Percentiles rank a stretch among this genome's conserved stretches.
Conservation (phyloP, 1,140 invertebrate genomes). For the Orius insidiosus region DNA sequence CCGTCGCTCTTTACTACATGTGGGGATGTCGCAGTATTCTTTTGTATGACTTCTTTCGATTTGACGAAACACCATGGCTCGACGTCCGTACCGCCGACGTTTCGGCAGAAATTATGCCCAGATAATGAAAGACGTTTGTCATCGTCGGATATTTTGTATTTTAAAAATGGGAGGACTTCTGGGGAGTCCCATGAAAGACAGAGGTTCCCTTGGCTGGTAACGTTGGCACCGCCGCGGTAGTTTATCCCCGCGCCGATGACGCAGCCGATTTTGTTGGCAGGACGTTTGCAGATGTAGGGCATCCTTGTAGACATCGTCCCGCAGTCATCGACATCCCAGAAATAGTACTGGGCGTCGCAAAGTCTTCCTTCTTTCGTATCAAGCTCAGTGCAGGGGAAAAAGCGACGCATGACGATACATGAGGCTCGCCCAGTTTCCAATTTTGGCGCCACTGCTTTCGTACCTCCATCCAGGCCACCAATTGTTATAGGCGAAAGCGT, state of each 20-base stretch:
- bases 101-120: slow-evolving; percentile 36
- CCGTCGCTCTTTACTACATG: slow-evolving; percentile 23
- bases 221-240: slow-evolving; percentile 33
- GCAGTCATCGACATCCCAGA: slow-evolving; percentile 35
- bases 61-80: slow-evolving; percentile 37
- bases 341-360: slow-evolving; percentile 32
- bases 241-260: slow-evolving; percentile 30
- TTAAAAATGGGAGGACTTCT: slow-evolving; percentile 25
- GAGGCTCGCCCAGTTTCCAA: slow-evolving; percentile 17
- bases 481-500: slow-evolving; percentile 22
- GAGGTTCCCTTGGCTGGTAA: slow-evolving; percentile 28
- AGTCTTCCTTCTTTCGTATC: slow-evolving; percentile 9
- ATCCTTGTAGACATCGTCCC: slow-evolving; percentile 26
- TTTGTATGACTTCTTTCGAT: slow-evolving; percentile 21
- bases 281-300: slow-evolving; percentile 32
- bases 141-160: slow-evolving; percentile 22
- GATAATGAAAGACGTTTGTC: slow-evolving; percentile 23
- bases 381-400: slow-evolving; percentile 27
- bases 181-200: slow-evolving; percentile 33
- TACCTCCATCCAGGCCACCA: slow-evolving; percentile 31
- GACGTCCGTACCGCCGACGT: slow-evolving; percentile 31
- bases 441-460: slow-evolving; percentile 21
- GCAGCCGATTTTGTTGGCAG: slow-evolving; percentile 33
- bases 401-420: slow-evolving; percentile 28
- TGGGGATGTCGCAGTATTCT: slow-evolving; percentile 38